Percentiles rank a stretch among this genome's conserved stretches.
Conservation (phyloP, 2,797 vertebrate species). For the Nyctibius grandis region DNA sequence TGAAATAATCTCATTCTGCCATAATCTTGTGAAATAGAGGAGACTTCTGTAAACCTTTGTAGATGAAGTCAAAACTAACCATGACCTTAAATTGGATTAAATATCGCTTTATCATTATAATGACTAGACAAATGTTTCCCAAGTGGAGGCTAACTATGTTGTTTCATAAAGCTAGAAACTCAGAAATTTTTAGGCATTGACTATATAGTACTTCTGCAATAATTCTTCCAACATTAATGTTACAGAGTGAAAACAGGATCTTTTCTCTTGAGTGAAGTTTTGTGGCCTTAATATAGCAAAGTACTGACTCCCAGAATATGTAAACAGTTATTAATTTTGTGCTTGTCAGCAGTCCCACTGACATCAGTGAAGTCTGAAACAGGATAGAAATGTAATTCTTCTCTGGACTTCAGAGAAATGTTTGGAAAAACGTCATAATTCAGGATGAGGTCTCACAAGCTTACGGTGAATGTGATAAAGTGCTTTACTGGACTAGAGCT, state of each 20-base stretch:
- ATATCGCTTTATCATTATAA: not conserved
- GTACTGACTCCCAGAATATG: not conserved
- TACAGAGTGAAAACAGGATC: not conserved
- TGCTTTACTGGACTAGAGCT: not conserved
- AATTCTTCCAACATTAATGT: not conserved
- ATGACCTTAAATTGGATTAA: not conserved
- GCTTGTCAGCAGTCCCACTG: not conserved
- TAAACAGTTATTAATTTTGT: not conserved
- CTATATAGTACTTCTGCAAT: not conserved
- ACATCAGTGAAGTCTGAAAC: not conserved
- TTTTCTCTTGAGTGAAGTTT: not conserved
- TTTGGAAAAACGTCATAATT: constrained; percentile 2
- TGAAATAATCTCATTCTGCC: not conserved
- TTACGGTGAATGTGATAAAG: not conserved
- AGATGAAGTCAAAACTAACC: not conserved
- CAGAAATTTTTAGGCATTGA: not conserved
- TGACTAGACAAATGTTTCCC: not conserved
- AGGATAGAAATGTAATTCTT: not conserved
- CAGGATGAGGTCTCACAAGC: not conserved
- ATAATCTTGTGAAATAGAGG: not conserved
- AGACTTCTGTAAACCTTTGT: not conserved
- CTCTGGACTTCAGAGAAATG: not conserved
- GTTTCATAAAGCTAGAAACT: not conserved
- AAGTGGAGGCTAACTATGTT: not conserved
- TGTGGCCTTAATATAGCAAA: not conserved